phyloP scores from a whole-genome alignment of 2,113 vertebrate species.

The Orthonyx spaldingii region DNA sequence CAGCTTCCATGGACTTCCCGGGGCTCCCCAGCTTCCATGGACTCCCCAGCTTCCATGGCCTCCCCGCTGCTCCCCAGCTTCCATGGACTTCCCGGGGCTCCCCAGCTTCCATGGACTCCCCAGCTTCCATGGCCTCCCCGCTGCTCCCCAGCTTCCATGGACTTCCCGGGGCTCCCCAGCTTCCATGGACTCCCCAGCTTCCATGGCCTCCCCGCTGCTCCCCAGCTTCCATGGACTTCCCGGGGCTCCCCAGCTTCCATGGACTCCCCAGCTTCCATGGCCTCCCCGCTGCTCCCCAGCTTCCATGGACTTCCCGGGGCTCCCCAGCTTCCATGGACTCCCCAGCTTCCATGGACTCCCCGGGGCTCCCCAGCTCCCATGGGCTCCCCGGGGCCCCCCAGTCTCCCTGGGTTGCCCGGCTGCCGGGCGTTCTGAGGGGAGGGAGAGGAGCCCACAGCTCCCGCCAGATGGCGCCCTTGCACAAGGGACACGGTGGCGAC shows the following conservation, averaged over 20 bases:
- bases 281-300: too few relatives aligned
- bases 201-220: background rate
- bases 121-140: background rate
- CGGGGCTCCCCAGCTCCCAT: too few relatives aligned
- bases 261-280: background rate
- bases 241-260: background rate
- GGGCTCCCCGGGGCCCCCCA: too few relatives aligned
- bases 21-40: background rate
- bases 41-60: background rate
- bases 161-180: background rate
- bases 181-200: too few relatives aligned
- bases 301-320: background rate
- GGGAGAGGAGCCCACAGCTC: too few relatives aligned
- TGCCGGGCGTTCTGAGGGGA: fast-evolving
- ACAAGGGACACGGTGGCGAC: background rate
- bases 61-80: too few relatives aligned
- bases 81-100: background rate
- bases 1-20: background rate
- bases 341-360: background rate
- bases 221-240: background rate
- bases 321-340: too few relatives aligned
- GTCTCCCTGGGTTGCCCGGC: background rate
- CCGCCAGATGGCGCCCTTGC: slow-evolving; percentile 73
- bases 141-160: too few relatives aligned
- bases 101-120: too few relatives aligned